Evolutionary conservation across 2,888 invertebrate genomes (phyloP).

Genomic region (Cataglyphis livida): DNA sequence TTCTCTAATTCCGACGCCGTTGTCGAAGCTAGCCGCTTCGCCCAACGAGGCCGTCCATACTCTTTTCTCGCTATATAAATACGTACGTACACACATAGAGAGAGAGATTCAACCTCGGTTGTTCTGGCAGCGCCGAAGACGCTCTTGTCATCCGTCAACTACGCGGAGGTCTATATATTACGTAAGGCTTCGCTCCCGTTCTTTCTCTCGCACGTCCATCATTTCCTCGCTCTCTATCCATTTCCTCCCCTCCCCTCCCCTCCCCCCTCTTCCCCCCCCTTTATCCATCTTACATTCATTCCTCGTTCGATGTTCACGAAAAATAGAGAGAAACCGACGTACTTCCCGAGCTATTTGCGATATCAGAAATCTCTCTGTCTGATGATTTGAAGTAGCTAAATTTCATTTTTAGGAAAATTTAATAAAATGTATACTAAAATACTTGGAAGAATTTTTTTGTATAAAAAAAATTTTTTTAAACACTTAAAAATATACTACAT

Average conservation of each 20-base stretch:
- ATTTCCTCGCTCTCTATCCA: slow-evolving; percentile 39
- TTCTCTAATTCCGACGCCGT: slow-evolving; percentile 37
- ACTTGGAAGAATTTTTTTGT: background rate
- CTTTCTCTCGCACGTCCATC: slow-evolving; percentile 7
- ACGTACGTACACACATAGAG: slow-evolving; percentile 57
- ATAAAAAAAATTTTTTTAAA: background rate
- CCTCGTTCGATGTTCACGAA: slow-evolving; percentile 35
- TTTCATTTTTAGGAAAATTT: background rate
- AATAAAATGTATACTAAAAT: background rate
- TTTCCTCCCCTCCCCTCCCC: background rate
- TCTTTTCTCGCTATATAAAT: slow-evolving; percentile 71
- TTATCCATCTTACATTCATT: background rate
- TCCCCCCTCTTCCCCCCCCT: too few species aligned
- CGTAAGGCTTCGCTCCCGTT: slow-evolving; percentile 69
- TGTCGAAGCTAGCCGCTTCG: slow-evolving; percentile 16
- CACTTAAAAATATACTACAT: background rate
- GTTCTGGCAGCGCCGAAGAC: slow-evolving; percentile 77
- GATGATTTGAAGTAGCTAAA: background rate
- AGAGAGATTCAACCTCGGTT: slow-evolving; percentile 67
- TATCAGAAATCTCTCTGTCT: background rate
- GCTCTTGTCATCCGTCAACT: slow-evolving; percentile 82
- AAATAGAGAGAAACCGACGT: background rate
- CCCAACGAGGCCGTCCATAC: slow-evolving; percentile 71
- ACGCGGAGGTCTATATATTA: slow-evolving; percentile 79
- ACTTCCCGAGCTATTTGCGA: slow-evolving; percentile 5